Conservation (phyloP, 2,888 invertebrate genomes). For the Muschampia staudingeri region DNA sequence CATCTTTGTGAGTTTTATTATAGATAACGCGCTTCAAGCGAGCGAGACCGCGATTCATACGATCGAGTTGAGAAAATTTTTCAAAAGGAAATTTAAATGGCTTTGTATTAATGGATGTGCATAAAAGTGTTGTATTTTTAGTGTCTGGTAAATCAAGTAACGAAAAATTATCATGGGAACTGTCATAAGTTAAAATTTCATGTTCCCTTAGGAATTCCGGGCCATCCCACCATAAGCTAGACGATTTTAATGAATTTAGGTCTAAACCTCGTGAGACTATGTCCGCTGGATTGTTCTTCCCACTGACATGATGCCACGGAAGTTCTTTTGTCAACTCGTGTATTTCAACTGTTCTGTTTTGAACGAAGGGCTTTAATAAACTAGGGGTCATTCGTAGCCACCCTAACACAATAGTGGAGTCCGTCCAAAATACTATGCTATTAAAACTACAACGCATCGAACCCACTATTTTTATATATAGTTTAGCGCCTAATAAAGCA, state of each 20-base stretch:
- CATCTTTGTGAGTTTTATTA: slow-evolving; percentile 31
- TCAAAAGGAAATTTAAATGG: slow-evolving; percentile 43
- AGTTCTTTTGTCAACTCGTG: slow-evolving; percentile 55
- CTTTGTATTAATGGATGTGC: neutral
- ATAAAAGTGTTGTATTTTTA: slow-evolving; percentile 26
- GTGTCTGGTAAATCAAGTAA: slow-evolving; percentile 37
- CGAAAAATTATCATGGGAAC: neutral
- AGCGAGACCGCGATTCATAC: slow-evolving; percentile 46
- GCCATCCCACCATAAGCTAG: slow-evolving; percentile 58
- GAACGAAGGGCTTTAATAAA: slow-evolving; percentile 66
- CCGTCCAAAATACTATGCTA: slow-evolving; percentile 62
- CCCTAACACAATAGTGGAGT: slow-evolving; percentile 67
- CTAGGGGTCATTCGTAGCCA: slow-evolving; percentile 65
- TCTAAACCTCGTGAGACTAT: slow-evolving; percentile 35
- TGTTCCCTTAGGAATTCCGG: slow-evolving; percentile 33
- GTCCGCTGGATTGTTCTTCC: slow-evolving; percentile 24
- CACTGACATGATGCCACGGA: slow-evolving; percentile 30
- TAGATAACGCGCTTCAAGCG: slow-evolving; percentile 50
- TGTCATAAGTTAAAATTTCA: neutral
- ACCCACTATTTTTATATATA: slow-evolving; percentile 55
- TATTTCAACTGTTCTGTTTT: slow-evolving; percentile 63
- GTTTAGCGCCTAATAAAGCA: slow-evolving; percentile 61
- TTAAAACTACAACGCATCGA: slow-evolving; percentile 53
- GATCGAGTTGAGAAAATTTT: slow-evolving; percentile 50
- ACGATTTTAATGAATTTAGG: slow-evolving; percentile 19